phyloP scores from a whole-genome alignment of 2,888 invertebrate genomes.

The Trachelus tabidus region DNA sequence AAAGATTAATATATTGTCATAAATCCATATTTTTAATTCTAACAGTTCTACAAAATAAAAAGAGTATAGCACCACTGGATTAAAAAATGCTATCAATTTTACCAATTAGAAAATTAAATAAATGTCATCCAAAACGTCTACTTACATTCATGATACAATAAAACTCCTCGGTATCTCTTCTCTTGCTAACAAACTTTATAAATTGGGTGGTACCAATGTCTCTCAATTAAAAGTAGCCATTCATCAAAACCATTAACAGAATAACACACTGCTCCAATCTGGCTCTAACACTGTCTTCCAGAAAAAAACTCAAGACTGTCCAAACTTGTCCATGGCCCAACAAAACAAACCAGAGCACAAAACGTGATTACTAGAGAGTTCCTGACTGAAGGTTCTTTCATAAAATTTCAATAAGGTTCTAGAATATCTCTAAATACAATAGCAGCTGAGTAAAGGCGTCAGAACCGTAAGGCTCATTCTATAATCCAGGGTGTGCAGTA shows the following conservation, averaged over 20 bases:
- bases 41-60: background rate
- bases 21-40: background rate
- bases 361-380: background rate
- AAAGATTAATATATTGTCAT: background rate
- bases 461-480: background rate
- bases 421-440: background rate
- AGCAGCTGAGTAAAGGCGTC: background rate
- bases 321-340: background rate
- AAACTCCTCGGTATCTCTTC: background rate
- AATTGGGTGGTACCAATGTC: background rate
- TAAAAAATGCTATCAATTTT: constrained; percentile 13
- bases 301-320: background rate
- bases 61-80: background rate
- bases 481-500: background rate
- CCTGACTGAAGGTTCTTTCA: too few relatives aligned
- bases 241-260: background rate
- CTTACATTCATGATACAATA: background rate
- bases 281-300: background rate
- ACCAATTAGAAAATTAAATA: background rate
- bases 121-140: background rate
- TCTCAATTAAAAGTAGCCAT: background rate
- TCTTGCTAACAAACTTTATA: background rate
- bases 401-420: background rate
- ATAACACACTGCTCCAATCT: background rate
- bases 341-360: background rate